Conservation (phyloP, 2,113 vertebrate genomes). For the Mola mola region DNA sequence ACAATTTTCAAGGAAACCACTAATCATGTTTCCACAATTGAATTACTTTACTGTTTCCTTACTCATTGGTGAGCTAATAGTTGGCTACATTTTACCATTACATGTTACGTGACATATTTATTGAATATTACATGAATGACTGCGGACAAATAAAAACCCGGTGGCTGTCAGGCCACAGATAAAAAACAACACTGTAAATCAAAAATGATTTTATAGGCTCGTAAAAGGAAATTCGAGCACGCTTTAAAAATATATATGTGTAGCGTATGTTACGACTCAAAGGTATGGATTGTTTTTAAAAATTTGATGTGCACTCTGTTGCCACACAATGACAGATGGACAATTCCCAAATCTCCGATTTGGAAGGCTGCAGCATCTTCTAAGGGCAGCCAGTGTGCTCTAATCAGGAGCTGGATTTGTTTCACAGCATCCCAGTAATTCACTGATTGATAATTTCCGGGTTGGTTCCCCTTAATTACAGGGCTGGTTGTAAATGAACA, state of each 20-base stretch:
- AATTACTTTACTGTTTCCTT: slow-evolving; percentile 31
- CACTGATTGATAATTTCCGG: slow-evolving; percentile 82
- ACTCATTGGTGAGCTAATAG: slow-evolving; percentile 43
- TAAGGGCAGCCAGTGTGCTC: slow-evolving; percentile 56
- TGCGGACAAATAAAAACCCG: slow-evolving; percentile 26
- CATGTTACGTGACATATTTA: slow-evolving; percentile 58
- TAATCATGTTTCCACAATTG: slow-evolving; percentile 48
- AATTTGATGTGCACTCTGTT: neutral
- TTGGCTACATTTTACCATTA: slow-evolving; percentile 38
- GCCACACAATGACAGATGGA: neutral
- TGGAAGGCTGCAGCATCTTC: slow-evolving; percentile 46
- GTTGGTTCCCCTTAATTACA: slow-evolving; percentile 78
- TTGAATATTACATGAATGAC: slow-evolving; percentile 27
- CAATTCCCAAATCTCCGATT: slow-evolving; percentile 44
- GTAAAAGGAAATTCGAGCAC: neutral
- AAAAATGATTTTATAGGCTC: slow-evolving; percentile 7
- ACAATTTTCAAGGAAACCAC: slow-evolving; percentile 53
- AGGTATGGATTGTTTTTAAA: neutral
- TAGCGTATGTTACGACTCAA: too few relatives aligned
- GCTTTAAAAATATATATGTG: slow-evolving; percentile 1
- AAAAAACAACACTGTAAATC: slow-evolving; percentile 36
- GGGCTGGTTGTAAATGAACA: slow-evolving; percentile 76
- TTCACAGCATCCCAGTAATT: slow-evolving; percentile 74
- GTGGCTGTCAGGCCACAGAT: slow-evolving; percentile 8
- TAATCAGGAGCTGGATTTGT: slow-evolving; percentile 75